Conservation (phyloP, 2,113 vertebrate species). For the Martes martes region DNA sequence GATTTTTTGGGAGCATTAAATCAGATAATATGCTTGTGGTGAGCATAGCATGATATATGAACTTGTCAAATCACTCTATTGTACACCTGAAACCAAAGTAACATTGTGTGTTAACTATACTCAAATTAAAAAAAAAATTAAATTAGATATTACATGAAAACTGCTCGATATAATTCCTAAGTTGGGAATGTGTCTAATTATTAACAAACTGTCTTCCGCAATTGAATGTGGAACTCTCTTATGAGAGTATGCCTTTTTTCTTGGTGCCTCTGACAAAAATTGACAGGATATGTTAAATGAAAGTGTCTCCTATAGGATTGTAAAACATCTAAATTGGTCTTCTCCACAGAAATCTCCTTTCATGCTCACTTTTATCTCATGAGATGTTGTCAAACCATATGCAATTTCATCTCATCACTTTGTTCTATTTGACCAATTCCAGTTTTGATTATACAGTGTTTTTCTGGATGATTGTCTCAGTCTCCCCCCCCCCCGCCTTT, state of each 20-base stretch:
- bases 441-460: neutral
- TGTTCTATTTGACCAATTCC: neutral
- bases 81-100: neutral
- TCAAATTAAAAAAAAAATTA: neutral
- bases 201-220: neutral
- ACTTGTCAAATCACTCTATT: neutral
- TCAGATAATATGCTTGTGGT: neutral
- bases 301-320: neutral
- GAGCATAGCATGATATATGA: neutral
- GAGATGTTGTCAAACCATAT: neutral
- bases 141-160: neutral
- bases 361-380: neutral
- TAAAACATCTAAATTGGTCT: neutral
- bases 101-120: neutral
- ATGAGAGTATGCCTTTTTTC: neutral
- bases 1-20: neutral
- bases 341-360: neutral
- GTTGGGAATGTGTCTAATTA: neutral
- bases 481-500: no score
- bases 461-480: neutral
- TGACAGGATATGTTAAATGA: neutral
- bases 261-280: neutral
- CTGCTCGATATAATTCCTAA: neutral
- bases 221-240: neutral
- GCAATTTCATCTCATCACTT: neutral